Evolutionary conservation across 37 sponge, comb jelly and placozoan species (phyloP), one percentile per base, ranked within the genome.

Genomic region (Theonella swinhoei): DNA sequence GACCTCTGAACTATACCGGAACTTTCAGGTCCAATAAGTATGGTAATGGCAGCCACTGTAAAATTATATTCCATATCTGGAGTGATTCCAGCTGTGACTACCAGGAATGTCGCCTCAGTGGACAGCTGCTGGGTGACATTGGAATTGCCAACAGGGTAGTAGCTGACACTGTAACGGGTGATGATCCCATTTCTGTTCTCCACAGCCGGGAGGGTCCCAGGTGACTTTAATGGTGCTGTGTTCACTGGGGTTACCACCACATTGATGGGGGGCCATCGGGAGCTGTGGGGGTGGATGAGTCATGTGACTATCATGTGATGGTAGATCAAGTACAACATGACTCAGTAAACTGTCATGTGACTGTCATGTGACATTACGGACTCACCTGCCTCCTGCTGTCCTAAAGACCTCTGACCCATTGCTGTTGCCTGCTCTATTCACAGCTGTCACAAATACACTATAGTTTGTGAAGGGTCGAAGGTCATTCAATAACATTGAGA

Each of bases 151-250:
- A 20, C 3, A 26, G 31, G 0, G 34, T 34, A 35, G 71, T 70
- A 81, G 22, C 36, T 34, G 34, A 81, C 58, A 36, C 39, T 69
- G 81, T 70, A 81, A 0, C 26, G 35, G 38, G 37, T 81, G 25
- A 81, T 39, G 25, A 70, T 35, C 42, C 81, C 81, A 81, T 81
- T 81, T 60, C 32, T 58, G 4, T 7, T 1, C 24, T 34, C 71
- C 0, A 29, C 0, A 1, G 34, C 35, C 17, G 42, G 37, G 4
- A 30, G 64, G 19, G 33, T 47, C 40, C 83, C 83, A 82, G 33
- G 39, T 37, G 42, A 82, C 64, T n/a, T 26, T 60, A 28, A 82
- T 82, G 3, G 30, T 8, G 26, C 25, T 38, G 0, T 11, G 42
- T 62, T 1, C 58, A 39, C 72, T 72, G 73, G 64, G 3, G 59